These are phyloP conservation scores for Columbina picui DNA, from an alignment of 2,113 vertebrate genomes.

Conservation along the genomic window DNA sequence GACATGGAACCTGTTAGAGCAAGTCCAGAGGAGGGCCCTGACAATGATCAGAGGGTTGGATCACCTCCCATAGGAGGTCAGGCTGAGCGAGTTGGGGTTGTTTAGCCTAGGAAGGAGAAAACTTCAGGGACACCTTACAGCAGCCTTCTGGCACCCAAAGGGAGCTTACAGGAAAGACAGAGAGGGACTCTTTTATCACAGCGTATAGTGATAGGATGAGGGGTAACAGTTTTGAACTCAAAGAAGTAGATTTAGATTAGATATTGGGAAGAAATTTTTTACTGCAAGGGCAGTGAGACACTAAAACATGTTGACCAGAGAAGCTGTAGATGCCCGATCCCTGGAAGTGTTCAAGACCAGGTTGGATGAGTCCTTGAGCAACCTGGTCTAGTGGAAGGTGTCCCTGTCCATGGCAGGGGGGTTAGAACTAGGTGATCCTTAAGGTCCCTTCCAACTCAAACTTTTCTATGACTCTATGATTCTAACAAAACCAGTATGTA, in stretches of 20 bases:
- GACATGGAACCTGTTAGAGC: fast-evolving
- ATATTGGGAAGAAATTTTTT: neutral
- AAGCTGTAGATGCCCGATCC: fast-evolving
- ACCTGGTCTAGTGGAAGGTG: neutral
- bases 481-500: neutral
- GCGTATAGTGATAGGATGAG: fast-evolving
- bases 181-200: neutral
- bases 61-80: fast-evolving
- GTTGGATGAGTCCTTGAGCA: neutral
- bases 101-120: neutral
- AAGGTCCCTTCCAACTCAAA: neutral
- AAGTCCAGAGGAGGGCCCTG: fast-evolving
- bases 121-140: neutral
- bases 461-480: neutral
- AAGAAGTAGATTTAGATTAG: neutral
- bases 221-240: neutral
- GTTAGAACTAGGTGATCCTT: neutral
- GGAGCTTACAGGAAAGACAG: neutral
- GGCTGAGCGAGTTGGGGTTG: neutral
- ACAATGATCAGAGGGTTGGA: neutral
- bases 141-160: neutral
- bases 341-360: neutral
- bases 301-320: neutral
- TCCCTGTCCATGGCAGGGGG: neutral
- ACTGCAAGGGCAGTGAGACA: neutral